Evolutionary conservation across 2,113 vertebrate species (phyloP).

Genomic region (Myodes glareolus): DNA sequence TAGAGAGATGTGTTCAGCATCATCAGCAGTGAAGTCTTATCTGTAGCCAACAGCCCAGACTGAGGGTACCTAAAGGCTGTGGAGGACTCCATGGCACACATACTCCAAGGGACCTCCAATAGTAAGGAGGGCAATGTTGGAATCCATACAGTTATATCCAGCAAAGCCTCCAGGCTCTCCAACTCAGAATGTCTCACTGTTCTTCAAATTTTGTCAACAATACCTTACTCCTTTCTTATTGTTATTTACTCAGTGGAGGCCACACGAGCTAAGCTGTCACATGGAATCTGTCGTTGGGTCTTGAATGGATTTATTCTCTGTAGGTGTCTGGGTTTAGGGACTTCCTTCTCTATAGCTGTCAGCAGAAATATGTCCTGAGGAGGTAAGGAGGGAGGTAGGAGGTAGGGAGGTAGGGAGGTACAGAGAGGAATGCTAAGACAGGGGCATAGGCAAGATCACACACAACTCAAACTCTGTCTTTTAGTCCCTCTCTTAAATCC

Average conservation of each 20-base stretch:
- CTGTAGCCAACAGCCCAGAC: neutral
- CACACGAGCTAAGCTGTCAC: neutral
- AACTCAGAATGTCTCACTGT: constrained; percentile 58
- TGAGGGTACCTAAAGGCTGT: constrained; percentile 20
- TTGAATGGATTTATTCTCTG: neutral
- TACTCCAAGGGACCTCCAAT: neutral
- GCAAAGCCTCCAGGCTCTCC: constrained; percentile 53
- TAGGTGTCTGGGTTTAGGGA: neutral
- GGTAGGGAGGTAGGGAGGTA: neutral
- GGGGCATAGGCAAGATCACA: neutral
- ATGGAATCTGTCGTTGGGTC: neutral
- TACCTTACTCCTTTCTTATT: neutral
- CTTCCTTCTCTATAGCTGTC: neutral
- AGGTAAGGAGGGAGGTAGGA: neutral
- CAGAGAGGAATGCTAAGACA: neutral
- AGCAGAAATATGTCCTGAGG: neutral
- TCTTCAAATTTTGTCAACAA: neutral
- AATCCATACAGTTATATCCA: neutral
- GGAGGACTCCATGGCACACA: constrained; percentile 33
- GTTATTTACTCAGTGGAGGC: neutral
- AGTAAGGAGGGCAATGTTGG: constrained; percentile 54
- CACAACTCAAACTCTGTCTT: neutral
- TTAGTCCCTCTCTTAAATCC: neutral
- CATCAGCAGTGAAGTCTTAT: neutral
- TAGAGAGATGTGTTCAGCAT: neutral